Evolutionary conservation across 2,888 invertebrate genomes (phyloP).

Genomic region (Lymantria dispar): DNA sequence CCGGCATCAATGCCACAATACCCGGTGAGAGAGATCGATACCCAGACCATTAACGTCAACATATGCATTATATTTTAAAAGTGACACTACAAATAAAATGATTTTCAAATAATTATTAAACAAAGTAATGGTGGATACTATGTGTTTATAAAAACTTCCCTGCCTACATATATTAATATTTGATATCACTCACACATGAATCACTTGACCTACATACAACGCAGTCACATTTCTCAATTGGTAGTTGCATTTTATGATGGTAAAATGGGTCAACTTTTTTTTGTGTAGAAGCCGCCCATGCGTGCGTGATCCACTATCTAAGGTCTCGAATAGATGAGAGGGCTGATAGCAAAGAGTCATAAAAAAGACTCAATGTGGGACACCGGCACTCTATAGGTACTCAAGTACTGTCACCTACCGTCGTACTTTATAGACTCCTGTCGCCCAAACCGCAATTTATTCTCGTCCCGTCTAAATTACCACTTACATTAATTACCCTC

Average conservation of each 20-base stretch:
- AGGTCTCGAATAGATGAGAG: slow-evolving; percentile 69
- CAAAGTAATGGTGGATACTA: too few relatives aligned
- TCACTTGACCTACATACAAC: slow-evolving; percentile 34
- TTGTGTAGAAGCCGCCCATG: slow-evolving; percentile 56
- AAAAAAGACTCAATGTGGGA: slow-evolving; percentile 73
- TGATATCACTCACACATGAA: slow-evolving; percentile 23
- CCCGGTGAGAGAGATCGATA: too few relatives aligned
- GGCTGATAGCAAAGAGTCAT: slow-evolving; percentile 73
- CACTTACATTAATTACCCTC: slow-evolving; percentile 49
- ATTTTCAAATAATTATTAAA: slow-evolving; percentile 27
- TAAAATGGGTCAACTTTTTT: slow-evolving; percentile 68
- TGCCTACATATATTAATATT: slow-evolving; percentile 13
- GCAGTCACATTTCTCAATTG: slow-evolving; percentile 42
- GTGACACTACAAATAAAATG: too few relatives aligned
- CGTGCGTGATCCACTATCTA: slow-evolving; percentile 73
- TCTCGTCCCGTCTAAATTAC: slow-evolving; percentile 45
- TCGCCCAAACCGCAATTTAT: slow-evolving; percentile 71
- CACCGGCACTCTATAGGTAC: slow-evolving; percentile 50
- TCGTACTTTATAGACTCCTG: slow-evolving; percentile 66
- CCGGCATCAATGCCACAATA: too few relatives aligned
- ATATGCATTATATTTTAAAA: too few relatives aligned
- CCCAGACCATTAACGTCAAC: too few relatives aligned
- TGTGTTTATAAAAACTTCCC: slow-evolving; percentile 4
- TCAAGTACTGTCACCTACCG: slow-evolving; percentile 58
- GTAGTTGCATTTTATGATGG: slow-evolving; percentile 49